Evolutionary conservation across 2,888 invertebrate species (phyloP), one percentile per base, ranked within the genome.

Genomic region (Scaptomyza reducta): DNA sequence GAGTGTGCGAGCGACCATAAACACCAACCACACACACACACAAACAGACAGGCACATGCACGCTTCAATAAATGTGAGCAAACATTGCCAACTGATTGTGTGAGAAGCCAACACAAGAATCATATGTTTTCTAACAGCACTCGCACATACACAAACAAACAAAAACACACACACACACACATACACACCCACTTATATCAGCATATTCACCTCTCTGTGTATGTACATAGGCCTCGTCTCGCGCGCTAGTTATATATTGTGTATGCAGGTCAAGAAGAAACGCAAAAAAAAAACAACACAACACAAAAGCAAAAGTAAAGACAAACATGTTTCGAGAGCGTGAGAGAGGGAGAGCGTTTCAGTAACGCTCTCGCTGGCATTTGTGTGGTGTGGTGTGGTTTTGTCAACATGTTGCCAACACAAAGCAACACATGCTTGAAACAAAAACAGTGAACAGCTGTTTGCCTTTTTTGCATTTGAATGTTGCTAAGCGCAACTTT

Each of bases 211-310:
- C 51, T 65, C 69, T 49, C 68, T 58, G 16, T 45, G 54, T 55
- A 60, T 67, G 61, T 56, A 38, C 6, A 33, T 29, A 61, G 73
- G 58, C 53, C 67, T 61, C 68, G 77, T 70, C 76, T 74, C 84
- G 72, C 79, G 82, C 75, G 82, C 84, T 73, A 79, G 77, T 82
- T 85, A 82, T 82, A 72, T 79, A 85, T 85, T 83, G 80, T 80
- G 83, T 86, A 84, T 84, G 83, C 83, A 84, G 83, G 83, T 84
- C 83, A 84, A 86, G 86, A 84, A 83, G 84, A 84, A 84, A 84
- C 83, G 64, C 83, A 85, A 85, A 85, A 78, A 73, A 33, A 33
- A 33, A 33, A 33, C n/a, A n/a, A n/a, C n/a, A 27, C 31, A 31
- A 31, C 13, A 18, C 83, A 85, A 83, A 83, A 85, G 72, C 86